phyloP scores from a whole-genome alignment of 2,888 invertebrate genomes.

The Dolichomitus sp. region DNA sequence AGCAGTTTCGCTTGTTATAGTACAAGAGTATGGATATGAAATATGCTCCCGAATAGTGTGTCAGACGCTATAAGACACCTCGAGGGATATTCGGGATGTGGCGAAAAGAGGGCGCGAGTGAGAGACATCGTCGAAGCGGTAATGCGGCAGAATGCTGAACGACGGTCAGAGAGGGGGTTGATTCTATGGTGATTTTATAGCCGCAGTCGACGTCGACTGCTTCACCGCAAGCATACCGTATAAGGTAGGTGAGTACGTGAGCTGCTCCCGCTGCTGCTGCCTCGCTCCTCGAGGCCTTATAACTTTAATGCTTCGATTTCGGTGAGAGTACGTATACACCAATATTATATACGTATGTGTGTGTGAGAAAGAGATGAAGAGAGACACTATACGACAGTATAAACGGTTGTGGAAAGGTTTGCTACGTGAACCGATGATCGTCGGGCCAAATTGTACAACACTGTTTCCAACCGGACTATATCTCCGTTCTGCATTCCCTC shows the following conservation, averaged over 20 bases:
- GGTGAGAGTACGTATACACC: slow-evolving; percentile 45
- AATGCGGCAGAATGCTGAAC: slow-evolving; percentile 18
- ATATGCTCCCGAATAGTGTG: not conserved
- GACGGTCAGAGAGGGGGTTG: slow-evolving; percentile 52
- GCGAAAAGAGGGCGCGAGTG: slow-evolving; percentile 35
- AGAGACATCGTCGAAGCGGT: slow-evolving; percentile 11
- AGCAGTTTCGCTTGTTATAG: not conserved
- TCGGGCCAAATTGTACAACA: slow-evolving; percentile 11
- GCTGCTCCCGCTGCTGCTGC: slow-evolving; percentile 33
- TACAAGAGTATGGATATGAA: not conserved
- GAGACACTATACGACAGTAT: slow-evolving; percentile 5
- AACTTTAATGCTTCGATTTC: slow-evolving; percentile 61
- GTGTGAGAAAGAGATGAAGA: not conserved
- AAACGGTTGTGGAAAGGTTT: slow-evolving; percentile 49
- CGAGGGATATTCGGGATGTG: slow-evolving; percentile 40
- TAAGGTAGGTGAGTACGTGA: slow-evolving; percentile 64
- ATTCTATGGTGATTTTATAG: slow-evolving; percentile 72
- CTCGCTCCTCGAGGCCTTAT: slow-evolving; percentile 34
- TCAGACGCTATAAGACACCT: slow-evolving; percentile 19
- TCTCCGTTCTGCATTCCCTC: slow-evolving; percentile 21
- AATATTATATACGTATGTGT: not conserved
- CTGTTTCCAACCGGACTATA: not conserved
- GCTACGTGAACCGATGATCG: slow-evolving; percentile 33
- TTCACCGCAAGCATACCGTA: slow-evolving; percentile 63
- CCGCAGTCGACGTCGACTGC: slow-evolving; percentile 54